Base-by-base conservation (phyloP, 2,113 vertebrate genomes). In the Pavo muticus region DNA sequence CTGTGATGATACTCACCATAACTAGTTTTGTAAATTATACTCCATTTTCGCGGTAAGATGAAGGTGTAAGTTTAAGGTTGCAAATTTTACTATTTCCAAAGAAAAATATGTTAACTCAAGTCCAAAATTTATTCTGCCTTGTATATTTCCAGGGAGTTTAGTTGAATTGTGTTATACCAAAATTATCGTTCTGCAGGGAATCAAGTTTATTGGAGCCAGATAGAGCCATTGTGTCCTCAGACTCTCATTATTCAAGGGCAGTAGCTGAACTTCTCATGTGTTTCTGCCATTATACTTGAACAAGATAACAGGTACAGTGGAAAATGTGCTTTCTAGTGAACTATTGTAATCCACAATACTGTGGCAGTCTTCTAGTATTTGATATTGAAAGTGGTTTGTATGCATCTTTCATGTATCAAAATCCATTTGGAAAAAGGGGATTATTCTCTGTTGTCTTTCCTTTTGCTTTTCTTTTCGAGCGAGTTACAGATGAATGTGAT, bases 381-480 rank as follows among this genome's bases (percentile, higher is more conserved):
- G 17, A 8, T 35, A 9, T 1, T 77, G 35, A 40, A 61, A 69
- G 39, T 15, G 9, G 4, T 87, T 35, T 79, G 25, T 37, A 24
- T 68, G 21, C 64, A 11, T 61, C 24, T 67, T 82, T 63, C 63
- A 80, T 1, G 3, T 24, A 32, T 24, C 42, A 76, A 93, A 87
- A 87, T 76, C 59, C 21, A 11, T 91, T 73, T 61, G 30, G 45
- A 76, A n/a, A 2, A 0, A 0, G n/a, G 20, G 30, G 30, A 54
- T 86, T 50, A 80, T 75, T 39, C 68, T 77, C 13, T 78, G 25
- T 27, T 72, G 32, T 50, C 32, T 61, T 21, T 84, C n/a, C 57
- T 82, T 75, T n/a, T 35, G 37, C 63, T 69, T 89, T 91, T 32
- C 44, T 89, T 96, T 70, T 67, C n/a, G 87, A 48, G 54, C n/a